Evolutionary conservation across 2,888 invertebrate species (phyloP).

Genomic region (Cantharis flavilabris): DNA sequence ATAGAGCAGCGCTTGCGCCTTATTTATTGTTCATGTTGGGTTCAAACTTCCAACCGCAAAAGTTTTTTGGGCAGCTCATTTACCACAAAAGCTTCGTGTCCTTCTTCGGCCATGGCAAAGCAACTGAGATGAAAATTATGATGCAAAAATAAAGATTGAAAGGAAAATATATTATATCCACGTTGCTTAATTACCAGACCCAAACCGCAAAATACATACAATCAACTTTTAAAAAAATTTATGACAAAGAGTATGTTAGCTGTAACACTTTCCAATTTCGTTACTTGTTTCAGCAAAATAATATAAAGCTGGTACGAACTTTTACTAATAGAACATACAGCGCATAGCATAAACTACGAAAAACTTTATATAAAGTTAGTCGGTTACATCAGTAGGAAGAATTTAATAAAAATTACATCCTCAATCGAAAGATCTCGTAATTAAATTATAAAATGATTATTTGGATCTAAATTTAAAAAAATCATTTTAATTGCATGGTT

Average conservation of each 20-base stretch:
- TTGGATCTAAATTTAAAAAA: background rate
- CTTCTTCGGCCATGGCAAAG: background rate
- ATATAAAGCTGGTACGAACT: background rate
- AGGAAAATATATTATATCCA: background rate
- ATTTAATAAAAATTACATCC: background rate
- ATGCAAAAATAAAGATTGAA: background rate
- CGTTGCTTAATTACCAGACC: background rate
- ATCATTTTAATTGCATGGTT: background rate
- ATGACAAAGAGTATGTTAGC: background rate
- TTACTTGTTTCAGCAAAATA: background rate
- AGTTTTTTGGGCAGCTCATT: background rate
- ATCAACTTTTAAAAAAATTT: background rate
- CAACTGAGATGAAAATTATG: background rate
- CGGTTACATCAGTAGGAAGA: background rate
- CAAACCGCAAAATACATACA: background rate
- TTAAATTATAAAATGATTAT: background rate
- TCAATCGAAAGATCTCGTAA: background rate
- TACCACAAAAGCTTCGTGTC: background rate
- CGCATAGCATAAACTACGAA: background rate
- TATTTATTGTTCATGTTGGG: background rate
- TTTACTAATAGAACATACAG: background rate
- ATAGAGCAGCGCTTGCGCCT: background rate
- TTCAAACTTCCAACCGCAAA: background rate
- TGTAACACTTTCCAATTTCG: background rate
- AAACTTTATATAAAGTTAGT: background rate